Conservation (phyloP, 2,113 vertebrate species). For the Chaetura pelagica region DNA sequence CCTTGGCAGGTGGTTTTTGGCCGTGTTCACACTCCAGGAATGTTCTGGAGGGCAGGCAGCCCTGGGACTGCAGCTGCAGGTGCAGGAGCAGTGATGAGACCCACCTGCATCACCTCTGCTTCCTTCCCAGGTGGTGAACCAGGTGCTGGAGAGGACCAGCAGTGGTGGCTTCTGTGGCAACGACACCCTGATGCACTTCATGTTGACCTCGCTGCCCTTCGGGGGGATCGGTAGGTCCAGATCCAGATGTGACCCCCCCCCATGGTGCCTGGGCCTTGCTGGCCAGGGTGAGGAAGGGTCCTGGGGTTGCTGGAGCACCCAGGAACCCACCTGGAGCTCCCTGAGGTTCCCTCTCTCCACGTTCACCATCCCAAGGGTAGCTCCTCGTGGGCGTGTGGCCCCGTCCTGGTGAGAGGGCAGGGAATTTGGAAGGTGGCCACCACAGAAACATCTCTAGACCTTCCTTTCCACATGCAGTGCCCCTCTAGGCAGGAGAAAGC, state of each 20-base stretch:
- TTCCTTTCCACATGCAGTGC: no score
- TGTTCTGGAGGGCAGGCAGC: not conserved
- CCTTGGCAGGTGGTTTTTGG: not conserved
- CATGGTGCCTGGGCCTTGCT: not conserved
- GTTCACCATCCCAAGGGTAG: not conserved
- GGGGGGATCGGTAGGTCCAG: conserved; percentile 87
- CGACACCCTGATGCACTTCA: conserved; percentile 84
- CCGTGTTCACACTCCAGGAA: not conserved
- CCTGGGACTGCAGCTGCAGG: not conserved
- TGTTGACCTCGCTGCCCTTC: conserved; percentile 81
- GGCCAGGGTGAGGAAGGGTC: no score
- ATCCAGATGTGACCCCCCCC: not conserved
- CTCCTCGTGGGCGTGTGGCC: accelerated
- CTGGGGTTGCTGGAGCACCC: no score
- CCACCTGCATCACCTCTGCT: not conserved
- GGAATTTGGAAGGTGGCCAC: no score
- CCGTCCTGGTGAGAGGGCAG: no score
- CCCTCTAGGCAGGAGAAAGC: no score
- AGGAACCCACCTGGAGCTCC: no score
- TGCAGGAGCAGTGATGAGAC: not conserved
- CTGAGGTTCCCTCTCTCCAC: not conserved
- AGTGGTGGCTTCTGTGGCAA: conserved; percentile 92
- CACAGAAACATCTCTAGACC: no score
- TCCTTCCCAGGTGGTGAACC: conserved; percentile 68
- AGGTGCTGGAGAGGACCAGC: conserved; percentile 83